Evolutionary conservation across 2,113 vertebrate genomes (phyloP), one percentile per base, ranked within the genome.

Genomic region (Nibea albiflora): DNA sequence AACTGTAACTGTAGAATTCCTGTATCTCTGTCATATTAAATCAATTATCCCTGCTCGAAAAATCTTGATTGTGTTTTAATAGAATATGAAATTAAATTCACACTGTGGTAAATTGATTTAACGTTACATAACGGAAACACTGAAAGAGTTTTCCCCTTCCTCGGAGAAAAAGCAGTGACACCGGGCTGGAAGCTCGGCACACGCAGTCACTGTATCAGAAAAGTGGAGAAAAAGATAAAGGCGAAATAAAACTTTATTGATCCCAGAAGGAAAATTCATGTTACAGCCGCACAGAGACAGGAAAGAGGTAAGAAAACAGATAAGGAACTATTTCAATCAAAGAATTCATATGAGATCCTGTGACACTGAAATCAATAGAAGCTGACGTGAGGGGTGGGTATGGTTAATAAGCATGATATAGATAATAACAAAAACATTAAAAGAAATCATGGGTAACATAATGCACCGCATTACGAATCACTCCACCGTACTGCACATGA

Each of bases 51-150:
- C 17, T 67, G 77, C 77, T 53, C 2, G 0, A 44, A 71, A 11
- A 67, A 26, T 35, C 35, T 61, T 53, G 62, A 81, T 71, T 67
- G 65, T 75, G 47, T 74, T 81, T 85, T 63, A 57, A 73, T 73
- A 73, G n/a, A n/a, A 64, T 57, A 20, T 19, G 16, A 68, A 78
- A 80, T 78, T 11, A 15, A 74, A 67, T 68, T 76, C 52, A 60
- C 50, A 44, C 60, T 63, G 54, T 76, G 72, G 39, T 76, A 16
- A 78, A 80, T 67, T 73, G 66, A 76, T 71, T 76, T 47, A 17
- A 68, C 53, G 10, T 69, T 50, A 52, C 19, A 44, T 22, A 42
- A 53, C 11, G 67, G 11, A 54, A 61, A 53, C 3, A 17, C 22
- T 10, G 47, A 58, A 28, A 20, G 12, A n/a, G 35, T 39, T 22